Evolutionary conservation across 2,888 invertebrate genomes (phyloP), one percentile per base, ranked within the genome.

Genomic region (Philaethria dido): DNA sequence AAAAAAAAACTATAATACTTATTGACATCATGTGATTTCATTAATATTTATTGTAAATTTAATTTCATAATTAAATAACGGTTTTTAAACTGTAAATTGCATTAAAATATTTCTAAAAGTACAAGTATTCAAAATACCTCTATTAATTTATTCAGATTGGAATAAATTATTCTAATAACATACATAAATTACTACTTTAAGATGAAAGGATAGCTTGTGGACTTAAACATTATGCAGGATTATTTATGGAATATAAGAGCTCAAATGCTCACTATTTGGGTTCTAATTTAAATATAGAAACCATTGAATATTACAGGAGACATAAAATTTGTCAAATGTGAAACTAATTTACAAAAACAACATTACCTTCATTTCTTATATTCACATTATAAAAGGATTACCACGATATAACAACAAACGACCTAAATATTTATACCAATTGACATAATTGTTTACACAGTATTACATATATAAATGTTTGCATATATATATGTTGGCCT

Each of bases 121-220:
- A 54, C 20, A 44, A 61, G n/a, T 47, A 33, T 54, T 60, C 29
- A 29, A 42, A 54, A 54, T 25, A 54, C 29, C 20, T 16, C 16
- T 62, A 62, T 25, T 48, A 69, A 69, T 69, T 57, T 62, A 62
- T 33, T 42, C 57, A 50, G 48, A 64, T 54, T 60, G 36, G 29
- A 57, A 66, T 66, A 36, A 29, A 52, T 50, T 42, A 60, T 47
- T 39, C 39, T 47, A 39, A 47, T 62, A 42, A 52, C 20, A 44
- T 13, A 60, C 60, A 60, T 45, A 60, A 60, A 60, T 60, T 60
- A 60, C 29, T 45, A 20, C 29, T 45, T 29, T 45, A 60, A 60
- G n/a, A 45, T 60, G 13, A 60, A 42, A 57, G 57, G 22, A 42
- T 57, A 16, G 57, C 22, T 42, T 57, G 1, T 42, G 11, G 42